Evolutionary conservation across 1,140 invertebrate genomes (phyloP).

Genomic region (Saccostrea cuccullata): DNA sequence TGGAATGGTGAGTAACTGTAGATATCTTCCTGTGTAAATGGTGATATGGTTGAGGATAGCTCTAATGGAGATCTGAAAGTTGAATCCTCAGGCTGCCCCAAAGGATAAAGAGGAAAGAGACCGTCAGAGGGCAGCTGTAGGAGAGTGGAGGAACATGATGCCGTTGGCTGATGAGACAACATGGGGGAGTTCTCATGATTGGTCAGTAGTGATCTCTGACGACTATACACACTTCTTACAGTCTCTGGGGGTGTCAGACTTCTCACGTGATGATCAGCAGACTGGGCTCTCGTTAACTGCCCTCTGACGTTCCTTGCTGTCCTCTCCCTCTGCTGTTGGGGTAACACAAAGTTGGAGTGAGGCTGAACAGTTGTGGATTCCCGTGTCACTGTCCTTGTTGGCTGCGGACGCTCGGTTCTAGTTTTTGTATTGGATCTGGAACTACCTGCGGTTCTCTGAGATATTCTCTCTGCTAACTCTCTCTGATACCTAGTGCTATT

Average conservation of each 20-base stretch:
- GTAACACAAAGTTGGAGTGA: background rate
- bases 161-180: background rate
- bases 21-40: background rate
- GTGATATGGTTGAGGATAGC: background rate
- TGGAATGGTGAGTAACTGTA: background rate
- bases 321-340: background rate
- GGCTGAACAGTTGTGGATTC: background rate
- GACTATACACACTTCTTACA: background rate
- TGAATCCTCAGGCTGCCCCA: background rate
- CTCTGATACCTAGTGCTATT: constrained; percentile 14
- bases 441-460: background rate
- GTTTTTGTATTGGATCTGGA: background rate
- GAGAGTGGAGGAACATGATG: background rate
- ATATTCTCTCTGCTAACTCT: background rate
- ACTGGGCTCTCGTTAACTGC: background rate
- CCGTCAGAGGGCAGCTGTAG: background rate
- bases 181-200: background rate
- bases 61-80: constrained; percentile 9
- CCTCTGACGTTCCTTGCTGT: background rate
- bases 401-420: background rate
- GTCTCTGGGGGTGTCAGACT: background rate
- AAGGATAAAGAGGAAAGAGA: background rate
- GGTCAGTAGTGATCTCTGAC: background rate
- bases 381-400: background rate
- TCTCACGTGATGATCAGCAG: background rate